These are phyloP conservation scores for Xiphias gladius DNA, from an alignment of 2,113 vertebrate species.

Conservation along the genomic window DNA sequence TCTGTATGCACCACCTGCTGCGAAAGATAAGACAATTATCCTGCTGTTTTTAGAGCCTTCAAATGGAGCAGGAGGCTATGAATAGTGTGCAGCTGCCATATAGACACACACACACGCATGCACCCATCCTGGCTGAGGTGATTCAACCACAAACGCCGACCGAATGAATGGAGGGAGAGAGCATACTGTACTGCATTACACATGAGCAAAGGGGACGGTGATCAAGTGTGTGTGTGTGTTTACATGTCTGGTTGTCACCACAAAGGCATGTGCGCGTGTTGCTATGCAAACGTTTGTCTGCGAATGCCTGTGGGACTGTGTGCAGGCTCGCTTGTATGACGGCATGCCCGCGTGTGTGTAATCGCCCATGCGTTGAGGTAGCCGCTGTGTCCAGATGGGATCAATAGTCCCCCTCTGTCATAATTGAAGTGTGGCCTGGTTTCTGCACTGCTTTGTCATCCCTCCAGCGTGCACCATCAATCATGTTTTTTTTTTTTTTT, in stretches of 20 bases:
- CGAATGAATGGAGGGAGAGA: neutral
- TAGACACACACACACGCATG: conserved; percentile 11
- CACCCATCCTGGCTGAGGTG: neutral
- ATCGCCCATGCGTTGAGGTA: conserved; percentile 1
- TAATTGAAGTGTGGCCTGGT: conserved; percentile 54
- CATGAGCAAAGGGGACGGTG: neutral
- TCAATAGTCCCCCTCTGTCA: conserved; percentile 42
- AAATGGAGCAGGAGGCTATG: conserved; percentile 34
- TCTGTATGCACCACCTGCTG: conserved; percentile 67
- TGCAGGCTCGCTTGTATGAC: neutral
- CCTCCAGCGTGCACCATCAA: conserved; percentile 6
- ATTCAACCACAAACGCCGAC: neutral
- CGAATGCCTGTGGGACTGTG: neutral
- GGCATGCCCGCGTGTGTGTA: neutral
- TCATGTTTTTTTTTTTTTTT: neutral
- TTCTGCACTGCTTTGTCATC: conserved; percentile 51
- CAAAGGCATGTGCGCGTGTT: neutral
- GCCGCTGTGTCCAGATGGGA: conserved; percentile 31
- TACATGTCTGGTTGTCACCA: neutral
- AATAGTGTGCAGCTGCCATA: conserved; percentile 55
- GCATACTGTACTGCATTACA: neutral
- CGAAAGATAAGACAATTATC: conserved; percentile 62
- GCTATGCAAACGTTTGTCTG: conserved; percentile 34
- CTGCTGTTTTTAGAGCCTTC: conserved; percentile 54
- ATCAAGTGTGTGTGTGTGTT: conserved; percentile 7